Evolutionary conservation across 1,140 invertebrate species (phyloP), one percentile per base, ranked within the genome.

Genomic region (Pectinophora gossypiella): DNA sequence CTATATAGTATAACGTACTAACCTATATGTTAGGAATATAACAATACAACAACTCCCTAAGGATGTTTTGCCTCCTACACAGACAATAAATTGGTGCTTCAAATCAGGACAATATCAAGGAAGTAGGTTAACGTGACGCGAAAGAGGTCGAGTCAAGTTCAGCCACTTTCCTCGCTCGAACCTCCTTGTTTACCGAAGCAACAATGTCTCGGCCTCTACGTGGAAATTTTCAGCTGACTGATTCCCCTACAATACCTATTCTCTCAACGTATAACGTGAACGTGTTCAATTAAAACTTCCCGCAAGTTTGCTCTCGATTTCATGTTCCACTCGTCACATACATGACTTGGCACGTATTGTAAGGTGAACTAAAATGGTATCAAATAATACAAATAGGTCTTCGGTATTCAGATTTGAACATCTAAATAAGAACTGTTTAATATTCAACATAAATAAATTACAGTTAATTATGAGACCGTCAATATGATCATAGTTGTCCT

Each of bases 111-210:
- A n/a, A n/a, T n/a, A n/a, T n/a, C n/a, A n/a, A 32, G 27, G 27
- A 40, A 40, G 36, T 70, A 61, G 63, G 64, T 65, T 74, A 63
- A 43, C 48, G 53, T 48, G 23, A 23, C 48, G 48, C 51, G 42
- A 54, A 66, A 63, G 54, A 56, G 69, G 72, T 71, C 67, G 54
- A 64, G 54, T 63, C 61, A 66, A 64, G 68, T 74, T 74, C 65
- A 71, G 68, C 68, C 61, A 69, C 50, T 61, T 71, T 62, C 63
- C 53, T 56, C 42, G 59, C 47, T 52, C 52, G 16, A 36, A 22
- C 52, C 49, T 32, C 15, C 36, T 62, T 68, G 59, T 66, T 74
- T 66, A 71, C 68, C 61, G 48, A 58, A 54, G 50, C 52, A 68
- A 56, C 42, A 45, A 45, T 40, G 19, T 16, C 15, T 19, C 6